These are phyloP conservation scores for Kryptopterus vitreolus DNA, from an alignment of 2,797 vertebrate species.

Conservation along the genomic window DNA sequence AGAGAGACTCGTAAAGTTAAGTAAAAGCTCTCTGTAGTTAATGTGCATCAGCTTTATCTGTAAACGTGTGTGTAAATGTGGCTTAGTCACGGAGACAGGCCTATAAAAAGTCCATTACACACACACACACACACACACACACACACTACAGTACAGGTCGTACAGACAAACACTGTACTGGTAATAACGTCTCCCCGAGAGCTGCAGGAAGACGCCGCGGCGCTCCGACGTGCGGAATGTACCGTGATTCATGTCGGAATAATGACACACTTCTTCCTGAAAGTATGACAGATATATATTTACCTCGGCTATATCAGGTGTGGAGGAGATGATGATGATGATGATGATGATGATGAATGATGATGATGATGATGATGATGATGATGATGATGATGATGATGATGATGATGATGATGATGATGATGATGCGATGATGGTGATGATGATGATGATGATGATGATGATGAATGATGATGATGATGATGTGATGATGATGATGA, in stretches of 20 bases:
- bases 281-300: background rate
- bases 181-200: background rate
- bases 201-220: background rate
- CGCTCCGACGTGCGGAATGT: background rate
- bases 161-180: background rate
- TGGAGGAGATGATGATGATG: too few relatives aligned
- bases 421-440: too few relatives aligned
- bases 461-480: too few relatives aligned
- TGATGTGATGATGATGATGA: too few relatives aligned
- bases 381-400: too few relatives aligned
- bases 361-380: too few relatives aligned
- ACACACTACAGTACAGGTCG: background rate
- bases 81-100: background rate
- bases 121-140: constrained; percentile 6
- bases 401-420: too few relatives aligned
- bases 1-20: background rate
- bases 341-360: too few relatives aligned
- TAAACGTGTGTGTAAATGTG: background rate
- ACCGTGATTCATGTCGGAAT: background rate
- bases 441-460: too few relatives aligned
- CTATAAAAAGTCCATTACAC: constrained; percentile 2
- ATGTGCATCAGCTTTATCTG: background rate
- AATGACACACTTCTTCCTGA: background rate
- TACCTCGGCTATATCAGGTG: background rate
- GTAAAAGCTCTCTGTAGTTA: background rate